Conservation (phyloP, 2,113 vertebrate genomes). For the Hippoglossus stenolepis region DNA sequence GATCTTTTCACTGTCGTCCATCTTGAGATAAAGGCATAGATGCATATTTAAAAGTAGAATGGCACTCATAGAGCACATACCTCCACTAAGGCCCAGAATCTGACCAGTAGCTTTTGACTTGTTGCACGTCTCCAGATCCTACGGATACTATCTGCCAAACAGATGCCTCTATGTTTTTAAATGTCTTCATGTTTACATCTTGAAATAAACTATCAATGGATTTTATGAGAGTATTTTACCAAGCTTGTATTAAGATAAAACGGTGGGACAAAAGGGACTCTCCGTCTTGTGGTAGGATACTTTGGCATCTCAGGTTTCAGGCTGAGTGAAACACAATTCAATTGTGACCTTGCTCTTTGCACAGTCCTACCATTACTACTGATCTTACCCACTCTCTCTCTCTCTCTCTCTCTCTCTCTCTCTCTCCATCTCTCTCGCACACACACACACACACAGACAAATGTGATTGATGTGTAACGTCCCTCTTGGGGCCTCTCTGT, state of each 20-base stretch:
- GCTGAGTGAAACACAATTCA: constrained; percentile 76
- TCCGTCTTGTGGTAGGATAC: constrained; percentile 53
- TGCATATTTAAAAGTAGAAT: too few relatives aligned
- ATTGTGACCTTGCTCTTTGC: constrained; percentile 68
- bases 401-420: not conserved
- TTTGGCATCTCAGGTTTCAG: constrained; percentile 73
- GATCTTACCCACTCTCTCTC: not conserved
- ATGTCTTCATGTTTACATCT: not conserved
- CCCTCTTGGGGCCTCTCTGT: constrained; percentile 30
- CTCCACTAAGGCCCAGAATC: too few relatives aligned
- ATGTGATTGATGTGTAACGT: constrained; percentile 27
- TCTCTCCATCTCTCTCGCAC: constrained; percentile 2
- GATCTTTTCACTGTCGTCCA: too few relatives aligned
- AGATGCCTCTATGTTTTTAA: not conserved
- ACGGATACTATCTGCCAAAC: not conserved
- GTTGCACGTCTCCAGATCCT: too few relatives aligned
- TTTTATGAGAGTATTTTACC: not conserved
- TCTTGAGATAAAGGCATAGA: too few relatives aligned
- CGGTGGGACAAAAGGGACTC: constrained; percentile 32
- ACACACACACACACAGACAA: constrained; percentile 3
- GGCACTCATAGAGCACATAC: too few relatives aligned
- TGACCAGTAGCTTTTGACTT: too few relatives aligned
- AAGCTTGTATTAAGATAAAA: not conserved
- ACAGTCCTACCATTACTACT: constrained; percentile 38
- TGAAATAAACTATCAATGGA: not conserved